Base-by-base conservation (phyloP, 2,888 invertebrate genomes). In the Ferrisia virgata region DNA sequence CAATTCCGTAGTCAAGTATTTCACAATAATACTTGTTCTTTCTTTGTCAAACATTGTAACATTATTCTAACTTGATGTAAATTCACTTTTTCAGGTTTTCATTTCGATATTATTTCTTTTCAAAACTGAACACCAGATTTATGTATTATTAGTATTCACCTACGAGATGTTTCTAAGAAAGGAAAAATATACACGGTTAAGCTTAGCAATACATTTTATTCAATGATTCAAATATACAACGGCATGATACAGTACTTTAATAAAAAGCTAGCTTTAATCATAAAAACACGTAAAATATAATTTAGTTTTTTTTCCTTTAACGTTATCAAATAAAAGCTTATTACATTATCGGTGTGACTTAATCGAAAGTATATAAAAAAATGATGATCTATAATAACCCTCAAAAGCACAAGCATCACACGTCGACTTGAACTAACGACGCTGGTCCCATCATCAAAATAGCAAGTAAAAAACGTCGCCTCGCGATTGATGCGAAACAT, bases 221-320 rank as follows among this genome's bases (percentile, higher is more conserved):
- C 72, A 72, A 72, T 72, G 72, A 72, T 72, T 72, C 72, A 72
- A 69, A 72, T 72, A 72, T 36, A 72, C 72, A 72, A 72, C 72
- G 72, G 72, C 33, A 72, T 72, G 72, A 33, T 72, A 43, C 43
- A 43, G 43, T 43, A 31, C 8, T 33, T 36, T 72, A n/a, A n/a
- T n/a, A 25, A 33, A 72, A 72, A 72, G 72, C 72, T 33, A 33
- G 72, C 72, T 72, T 72, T 72, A 72, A 72, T 72, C 33, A 72
- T 72, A 72, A n/a, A n/a, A 72, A 72, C 72, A 72, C 72, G 18
- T 72, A 36, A 72, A 72, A 72, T 64, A 72, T 72, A 72, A 33
- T 72, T 72, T 72, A 72, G 33, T 18, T 72, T 31, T 72, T 4
- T 47, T 47, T 47, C 18, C 18, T 9, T 40, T 11, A 64, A 72